phyloP scores from a whole-genome alignment of 2,113 vertebrate species.

The Rhinolophus ferrumequinum region DNA sequence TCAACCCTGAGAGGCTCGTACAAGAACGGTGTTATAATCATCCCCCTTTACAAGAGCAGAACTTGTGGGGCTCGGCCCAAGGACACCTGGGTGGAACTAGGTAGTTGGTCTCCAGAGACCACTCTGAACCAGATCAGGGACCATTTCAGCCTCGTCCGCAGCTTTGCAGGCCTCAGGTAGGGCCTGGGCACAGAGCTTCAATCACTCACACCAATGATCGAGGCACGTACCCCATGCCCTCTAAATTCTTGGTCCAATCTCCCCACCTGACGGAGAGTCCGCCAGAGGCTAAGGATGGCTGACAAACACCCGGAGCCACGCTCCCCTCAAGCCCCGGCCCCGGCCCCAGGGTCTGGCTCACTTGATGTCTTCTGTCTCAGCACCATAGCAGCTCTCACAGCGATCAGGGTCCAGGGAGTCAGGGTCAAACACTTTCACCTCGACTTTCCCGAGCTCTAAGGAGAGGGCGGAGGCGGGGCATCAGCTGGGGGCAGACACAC shows the following conservation, averaged over 20 bases:
- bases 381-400: slow-evolving; percentile 98
- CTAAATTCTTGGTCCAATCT: background rate
- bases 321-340: too few relatives aligned
- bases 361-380: slow-evolving; percentile 96
- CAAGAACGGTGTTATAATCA: background rate
- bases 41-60: background rate
- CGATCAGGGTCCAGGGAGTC: slow-evolving; percentile 93
- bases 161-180: background rate
- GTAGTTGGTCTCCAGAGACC: background rate
- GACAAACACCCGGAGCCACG: background rate
- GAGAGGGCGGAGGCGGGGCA: slow-evolving; percentile 49
- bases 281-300: background rate
- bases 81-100: background rate
- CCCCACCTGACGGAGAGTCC: background rate
- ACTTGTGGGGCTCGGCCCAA: background rate
- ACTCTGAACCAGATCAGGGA: background rate
- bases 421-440: slow-evolving; percentile 92
- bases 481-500: background rate
- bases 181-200: background rate
- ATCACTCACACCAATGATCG: background rate
- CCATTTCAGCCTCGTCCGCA: background rate
- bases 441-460: slow-evolving; percentile 93
- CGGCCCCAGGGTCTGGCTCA: slow-evolving; percentile 78
- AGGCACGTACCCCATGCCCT: rapidly evolving
- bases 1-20: background rate